Evolutionary conservation across 2,113 vertebrate genomes (phyloP), one percentile per base, ranked within the genome.

Genomic region (Rostratula benghalensis): DNA sequence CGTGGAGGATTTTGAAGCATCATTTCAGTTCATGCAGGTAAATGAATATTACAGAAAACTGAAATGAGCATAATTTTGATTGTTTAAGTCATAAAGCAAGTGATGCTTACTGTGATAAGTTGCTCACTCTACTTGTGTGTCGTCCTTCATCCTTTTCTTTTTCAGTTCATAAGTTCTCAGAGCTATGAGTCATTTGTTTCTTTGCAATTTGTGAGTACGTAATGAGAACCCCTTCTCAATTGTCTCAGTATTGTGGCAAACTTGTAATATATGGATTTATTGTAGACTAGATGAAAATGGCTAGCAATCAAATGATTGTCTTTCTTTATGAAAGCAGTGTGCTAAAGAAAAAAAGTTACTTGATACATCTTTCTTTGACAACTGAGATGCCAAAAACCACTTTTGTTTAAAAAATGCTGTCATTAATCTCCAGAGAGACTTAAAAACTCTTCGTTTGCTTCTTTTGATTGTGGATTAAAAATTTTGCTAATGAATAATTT

Each of bases 11-110:
- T 99, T 99, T 97, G 99, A 99, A 98, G 99, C 99, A 60, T 99
- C 99, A 10, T 99, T 99, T 98, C 99, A 99, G 97, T 99, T 99
- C 97, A 99, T 99, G 99, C 99, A 99, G 99, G 99, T 99, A 97
- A 96, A 31, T 3, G 3, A 87, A 20, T 7, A 4, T 46, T 54
- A 50, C 12, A 30, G 59, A 71, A 70, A 90, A 83, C 25, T 46
- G n/a, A 81, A 87, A 41, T 37, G 5, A 70, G 9, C 31, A 4
- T 83, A 7, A 43, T 81, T 90, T 65, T 37, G 37, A 45, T 39
- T 48, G 41, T 43, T 78, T 56, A 64, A 76, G 8, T 60, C 9
- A 8, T 57, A 71, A 73, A 83, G 14, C 43, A 48, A 27, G 2
- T 48, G 48, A 33, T 54, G 31, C 22, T 73, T 70, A 35, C 19